Percentiles rank a stretch among this genome's conserved stretches.
Conservation (phyloP, 2,113 vertebrate species). For the Equus quagga region DNA sequence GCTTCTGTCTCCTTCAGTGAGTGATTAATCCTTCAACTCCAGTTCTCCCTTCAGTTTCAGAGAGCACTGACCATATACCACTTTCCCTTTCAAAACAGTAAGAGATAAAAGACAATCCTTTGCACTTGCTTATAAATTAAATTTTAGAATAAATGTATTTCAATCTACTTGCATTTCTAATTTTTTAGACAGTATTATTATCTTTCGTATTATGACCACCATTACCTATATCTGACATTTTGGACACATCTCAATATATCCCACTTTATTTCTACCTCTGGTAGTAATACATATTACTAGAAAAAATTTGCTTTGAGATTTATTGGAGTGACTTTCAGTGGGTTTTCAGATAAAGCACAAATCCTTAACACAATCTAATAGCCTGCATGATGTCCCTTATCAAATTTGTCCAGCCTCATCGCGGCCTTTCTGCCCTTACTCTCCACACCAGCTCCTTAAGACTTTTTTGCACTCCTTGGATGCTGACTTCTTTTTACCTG, state of each 20-base stretch:
- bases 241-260: background rate
- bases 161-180: background rate
- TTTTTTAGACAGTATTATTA: background rate
- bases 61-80: background rate
- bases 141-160: background rate
- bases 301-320: background rate
- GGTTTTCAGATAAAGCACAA: background rate
- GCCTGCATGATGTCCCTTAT: background rate
- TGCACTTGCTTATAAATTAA: background rate
- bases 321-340: background rate
- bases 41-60: background rate
- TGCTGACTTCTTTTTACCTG: background rate
- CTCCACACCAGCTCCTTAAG: background rate
- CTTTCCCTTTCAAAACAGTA: background rate
- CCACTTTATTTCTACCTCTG: constrained; percentile 9
- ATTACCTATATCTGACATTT: background rate
- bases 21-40: background rate
- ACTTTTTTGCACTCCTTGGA: background rate
- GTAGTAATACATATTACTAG: background rate
- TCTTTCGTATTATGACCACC: background rate
- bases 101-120: background rate
- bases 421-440: background rate
- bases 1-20: background rate
- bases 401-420: background rate
- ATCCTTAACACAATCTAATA: background rate